These are phyloP conservation scores for Ictinia mississippiensis DNA, from an alignment of 2,797 vertebrate genomes.

Conservation along the genomic window DNA sequence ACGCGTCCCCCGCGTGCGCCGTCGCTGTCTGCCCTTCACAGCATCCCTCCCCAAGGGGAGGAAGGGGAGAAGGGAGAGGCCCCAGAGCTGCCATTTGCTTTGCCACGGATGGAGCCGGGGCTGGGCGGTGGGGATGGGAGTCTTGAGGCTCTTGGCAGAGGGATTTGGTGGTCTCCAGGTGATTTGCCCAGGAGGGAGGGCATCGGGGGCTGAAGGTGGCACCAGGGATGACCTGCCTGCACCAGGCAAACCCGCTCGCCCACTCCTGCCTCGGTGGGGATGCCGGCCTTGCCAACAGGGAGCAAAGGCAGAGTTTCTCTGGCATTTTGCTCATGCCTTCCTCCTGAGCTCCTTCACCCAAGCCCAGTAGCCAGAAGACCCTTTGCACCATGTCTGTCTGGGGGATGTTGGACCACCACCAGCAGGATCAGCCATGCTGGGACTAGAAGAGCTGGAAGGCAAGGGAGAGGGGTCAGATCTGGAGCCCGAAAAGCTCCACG, in stretches of 20 bases:
- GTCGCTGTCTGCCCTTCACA: background rate
- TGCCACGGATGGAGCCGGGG: background rate
- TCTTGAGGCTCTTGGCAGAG: background rate
- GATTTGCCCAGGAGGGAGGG: background rate
- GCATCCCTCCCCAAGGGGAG: background rate
- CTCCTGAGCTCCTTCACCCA: background rate
- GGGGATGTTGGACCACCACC: background rate
- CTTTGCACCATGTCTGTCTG: background rate
- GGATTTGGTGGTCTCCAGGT: background rate
- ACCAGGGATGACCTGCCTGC: background rate
- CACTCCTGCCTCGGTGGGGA: fast-evolving
- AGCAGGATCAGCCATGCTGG: background rate
- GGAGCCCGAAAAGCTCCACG: background rate
- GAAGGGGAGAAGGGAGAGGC: background rate
- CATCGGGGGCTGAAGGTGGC: background rate
- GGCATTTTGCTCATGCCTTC: background rate
- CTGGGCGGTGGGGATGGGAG: background rate
- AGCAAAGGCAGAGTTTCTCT: background rate
- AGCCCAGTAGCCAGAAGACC: background rate
- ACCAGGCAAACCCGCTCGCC: background rate
- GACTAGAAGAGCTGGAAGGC: background rate
- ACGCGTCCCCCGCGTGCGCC: fast-evolving
- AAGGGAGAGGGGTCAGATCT: background rate
- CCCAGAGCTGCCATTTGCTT: background rate
- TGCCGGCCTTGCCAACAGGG: background rate